Conservation (phyloP, 2,888 invertebrate genomes). For the Oligia latruncula region DNA sequence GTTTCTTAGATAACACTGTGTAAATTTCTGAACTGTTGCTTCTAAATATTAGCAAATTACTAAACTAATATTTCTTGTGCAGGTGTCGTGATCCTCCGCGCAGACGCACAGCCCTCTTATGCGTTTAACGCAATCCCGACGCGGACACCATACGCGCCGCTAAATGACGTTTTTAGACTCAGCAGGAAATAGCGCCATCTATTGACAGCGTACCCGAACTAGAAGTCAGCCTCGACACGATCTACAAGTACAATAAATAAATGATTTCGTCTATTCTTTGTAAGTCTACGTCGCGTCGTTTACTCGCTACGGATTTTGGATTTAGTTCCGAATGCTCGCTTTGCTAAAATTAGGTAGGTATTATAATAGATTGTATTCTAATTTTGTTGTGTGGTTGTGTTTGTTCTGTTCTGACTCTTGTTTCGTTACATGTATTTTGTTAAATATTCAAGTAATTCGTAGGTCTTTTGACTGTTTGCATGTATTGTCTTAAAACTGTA, state of each 20-base stretch:
- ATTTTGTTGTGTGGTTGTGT: slow-evolving; percentile 50
- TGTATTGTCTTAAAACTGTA: slow-evolving; percentile 33
- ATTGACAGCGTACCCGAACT: slow-evolving; percentile 59
- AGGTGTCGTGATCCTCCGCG: slow-evolving; percentile 95
- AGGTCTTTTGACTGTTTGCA: slow-evolving; percentile 18
- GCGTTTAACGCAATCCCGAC: slow-evolving; percentile 86
- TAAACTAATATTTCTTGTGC: slow-evolving; percentile 48
- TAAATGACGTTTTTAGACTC: slow-evolving; percentile 87
- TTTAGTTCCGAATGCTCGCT: slow-evolving; percentile 36
- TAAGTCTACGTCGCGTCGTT: slow-evolving; percentile 62
- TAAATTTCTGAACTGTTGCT: neutral
- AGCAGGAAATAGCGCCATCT: slow-evolving; percentile 79
- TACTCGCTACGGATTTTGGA: slow-evolving; percentile 56
- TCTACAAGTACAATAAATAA: slow-evolving; percentile 82
- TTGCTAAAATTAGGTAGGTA: slow-evolving; percentile 34
- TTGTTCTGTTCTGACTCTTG: slow-evolving; percentile 33
- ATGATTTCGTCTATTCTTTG: slow-evolving; percentile 55
- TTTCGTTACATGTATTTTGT: slow-evolving; percentile 40
- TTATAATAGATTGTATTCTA: slow-evolving; percentile 39
- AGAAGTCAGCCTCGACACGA: slow-evolving; percentile 66
- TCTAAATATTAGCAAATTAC: neutral
- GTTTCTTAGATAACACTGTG: neutral
- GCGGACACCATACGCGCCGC: slow-evolving; percentile 86
- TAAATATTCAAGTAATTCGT: slow-evolving; percentile 44
- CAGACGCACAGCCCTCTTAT: slow-evolving; percentile 92